Percentiles rank a stretch among this genome's conserved stretches.
These are phyloP conservation scores for Discoglossus pictus DNA, from an alignment of 2,797 vertebrate genomes.

Conservation along the genomic window DNA sequence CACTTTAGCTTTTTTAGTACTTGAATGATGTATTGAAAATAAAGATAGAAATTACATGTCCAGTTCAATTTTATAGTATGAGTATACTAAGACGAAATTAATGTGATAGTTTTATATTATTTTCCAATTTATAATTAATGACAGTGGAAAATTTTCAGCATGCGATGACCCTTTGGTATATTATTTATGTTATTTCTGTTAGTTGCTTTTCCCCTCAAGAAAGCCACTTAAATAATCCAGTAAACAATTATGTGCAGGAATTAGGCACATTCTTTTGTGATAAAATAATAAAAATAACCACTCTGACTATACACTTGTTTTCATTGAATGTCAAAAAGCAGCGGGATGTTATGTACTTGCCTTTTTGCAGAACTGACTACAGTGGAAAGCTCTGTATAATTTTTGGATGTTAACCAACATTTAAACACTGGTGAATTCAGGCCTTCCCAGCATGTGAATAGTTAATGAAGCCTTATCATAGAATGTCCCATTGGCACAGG, in stretches of 20 bases:
- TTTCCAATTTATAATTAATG: too few species aligned
- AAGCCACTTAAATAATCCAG: background rate
- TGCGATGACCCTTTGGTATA: background rate
- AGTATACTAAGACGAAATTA: too few species aligned
- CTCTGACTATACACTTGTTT: slow-evolving; percentile 21
- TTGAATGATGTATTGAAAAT: too few species aligned
- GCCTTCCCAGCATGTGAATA: slow-evolving; percentile 22
- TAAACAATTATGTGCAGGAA: background rate
- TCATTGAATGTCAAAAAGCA: slow-evolving; percentile 21
- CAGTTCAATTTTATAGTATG: too few species aligned
- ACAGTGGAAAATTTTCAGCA: too few species aligned
- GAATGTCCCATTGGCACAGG: slow-evolving; percentile 23
- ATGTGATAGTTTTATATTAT: too few species aligned
- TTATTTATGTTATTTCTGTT: background rate
- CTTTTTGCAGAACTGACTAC: slow-evolving; percentile 30
- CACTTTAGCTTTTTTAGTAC: too few species aligned
- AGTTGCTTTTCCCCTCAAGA: background rate
- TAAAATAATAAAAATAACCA: slow-evolving; percentile 25
- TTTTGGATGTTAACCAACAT: slow-evolving; percentile 45
- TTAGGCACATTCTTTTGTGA: slow-evolving; percentile 6
- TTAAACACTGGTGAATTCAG: slow-evolving; percentile 36
- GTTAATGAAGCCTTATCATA: slow-evolving; percentile 29
- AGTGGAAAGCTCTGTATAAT: slow-evolving; percentile 37
- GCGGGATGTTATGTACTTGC: slow-evolving; percentile 22
- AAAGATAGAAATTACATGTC: too few species aligned